Conservation (phyloP, 2,113 vertebrate genomes). For the Zosterops japonicus region DNA sequence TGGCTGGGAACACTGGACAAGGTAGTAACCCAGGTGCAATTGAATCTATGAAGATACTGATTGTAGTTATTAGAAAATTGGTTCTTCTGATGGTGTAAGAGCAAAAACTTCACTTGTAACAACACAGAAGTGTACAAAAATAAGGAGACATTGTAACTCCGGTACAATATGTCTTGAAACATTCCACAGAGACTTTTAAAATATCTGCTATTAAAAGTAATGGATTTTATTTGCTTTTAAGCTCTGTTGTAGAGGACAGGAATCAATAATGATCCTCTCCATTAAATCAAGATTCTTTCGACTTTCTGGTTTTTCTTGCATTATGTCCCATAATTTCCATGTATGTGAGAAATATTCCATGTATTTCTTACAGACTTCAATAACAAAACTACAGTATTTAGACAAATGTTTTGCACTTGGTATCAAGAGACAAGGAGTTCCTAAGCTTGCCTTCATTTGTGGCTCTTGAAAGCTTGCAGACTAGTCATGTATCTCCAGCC, state of each 20-base stretch:
- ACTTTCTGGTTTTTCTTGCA: slow-evolving; percentile 22
- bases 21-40: not conserved
- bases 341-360: not conserved
- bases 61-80: not conserved
- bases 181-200: slow-evolving; percentile 12
- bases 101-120: not conserved
- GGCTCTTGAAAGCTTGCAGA: slow-evolving; percentile 60
- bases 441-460: slow-evolving; percentile 50
- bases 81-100: not conserved
- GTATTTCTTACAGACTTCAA: not conserved
- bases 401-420: slow-evolving; percentile 7
- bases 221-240: slow-evolving; percentile 41
- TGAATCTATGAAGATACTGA: not conserved
- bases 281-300: slow-evolving; percentile 28
- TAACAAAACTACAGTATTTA: slow-evolving; percentile 30
- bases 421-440: not conserved
- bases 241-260: not conserved
- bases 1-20: not conserved
- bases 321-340: not conserved
- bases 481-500: slow-evolving; percentile 38
- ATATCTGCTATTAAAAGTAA: not conserved
- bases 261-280: slow-evolving; percentile 19
- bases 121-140: not conserved
- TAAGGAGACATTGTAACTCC: not conserved
- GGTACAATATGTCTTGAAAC: not conserved